Base-by-base conservation (phyloP, 1,140 invertebrate species). In the Aphidius ervi region DNA sequence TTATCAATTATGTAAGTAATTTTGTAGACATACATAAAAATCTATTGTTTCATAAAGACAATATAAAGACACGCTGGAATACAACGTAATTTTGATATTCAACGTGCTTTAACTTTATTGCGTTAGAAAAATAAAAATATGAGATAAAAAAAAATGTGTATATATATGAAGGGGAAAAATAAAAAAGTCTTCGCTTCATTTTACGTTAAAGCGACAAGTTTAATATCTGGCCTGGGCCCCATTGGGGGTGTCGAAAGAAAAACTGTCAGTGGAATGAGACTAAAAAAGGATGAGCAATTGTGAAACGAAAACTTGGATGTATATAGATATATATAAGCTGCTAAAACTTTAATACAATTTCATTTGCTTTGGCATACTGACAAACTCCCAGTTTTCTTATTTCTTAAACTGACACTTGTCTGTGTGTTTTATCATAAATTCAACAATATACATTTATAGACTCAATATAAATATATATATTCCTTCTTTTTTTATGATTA, bases 281-380 rank as follows among this genome's bases (percentile, higher is more conserved):
- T 10, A 48, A 42, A 63, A 56, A 46, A 64, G 65, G 63, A 72
- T 55, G 68, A 67, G 46, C 46, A 59, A 52, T 52, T 49, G 42
- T 31, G 41, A 47, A 23, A 42, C 43, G 57, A 59, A 46, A 23
- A 41, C 46, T 9, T 48, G 37, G 16, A 40, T 47, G 46, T 23
- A 48, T 20, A 59, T n/a, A 58, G 45, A 52, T 61, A 49, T 61
- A 56, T 65, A 56, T 39, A 37, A 5, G 62, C 58, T 70, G 70
- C 68, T 73, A 67, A 75, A 74, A 75, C 68, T 75, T 74, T 74
- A 75, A 75, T 74, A 74, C 71, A 75, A 75, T 75, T 74, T 75
- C 72, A 74, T 75, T 74, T 75, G 72, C 64, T 67, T 67, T 63
- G 69, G 46, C 46, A 47, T 20, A 41, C 74, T 75, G 72, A 75